Conservation (phyloP, 2,113 vertebrate genomes). For the Burhinus bistriatus region DNA sequence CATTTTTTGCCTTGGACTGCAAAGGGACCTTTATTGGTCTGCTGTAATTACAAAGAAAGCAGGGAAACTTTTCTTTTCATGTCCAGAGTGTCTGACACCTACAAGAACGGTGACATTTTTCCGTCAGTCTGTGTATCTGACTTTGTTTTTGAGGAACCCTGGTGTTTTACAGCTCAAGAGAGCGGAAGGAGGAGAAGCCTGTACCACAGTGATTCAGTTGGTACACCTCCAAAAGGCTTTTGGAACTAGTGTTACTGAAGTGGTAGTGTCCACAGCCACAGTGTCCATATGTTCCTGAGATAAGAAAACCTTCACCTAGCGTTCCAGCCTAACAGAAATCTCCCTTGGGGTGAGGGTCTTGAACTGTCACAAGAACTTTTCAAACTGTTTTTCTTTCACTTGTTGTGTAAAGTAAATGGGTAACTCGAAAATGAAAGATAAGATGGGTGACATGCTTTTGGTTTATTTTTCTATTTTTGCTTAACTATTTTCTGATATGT, state of each 20-base stretch:
- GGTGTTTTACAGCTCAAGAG: background rate
- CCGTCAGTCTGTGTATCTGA: background rate
- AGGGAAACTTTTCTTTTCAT: background rate
- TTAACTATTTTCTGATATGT: background rate
- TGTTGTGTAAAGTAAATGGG: background rate
- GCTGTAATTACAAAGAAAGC: background rate
- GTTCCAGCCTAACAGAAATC: background rate
- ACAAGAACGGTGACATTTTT: accelerated
- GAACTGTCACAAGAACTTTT: background rate
- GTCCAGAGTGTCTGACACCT: background rate
- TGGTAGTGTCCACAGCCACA: background rate
- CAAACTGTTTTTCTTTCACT: background rate
- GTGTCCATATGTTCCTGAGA: accelerated
- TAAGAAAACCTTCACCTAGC: background rate
- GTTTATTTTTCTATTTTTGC: background rate
- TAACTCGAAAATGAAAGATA: background rate
- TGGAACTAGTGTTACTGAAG: background rate
- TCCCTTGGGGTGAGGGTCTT: background rate
- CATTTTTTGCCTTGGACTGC: background rate
- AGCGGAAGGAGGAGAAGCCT: background rate
- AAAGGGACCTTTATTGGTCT: background rate
- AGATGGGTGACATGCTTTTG: background rate
- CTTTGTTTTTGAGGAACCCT: accelerated
- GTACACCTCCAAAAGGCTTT: background rate
- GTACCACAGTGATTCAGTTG: background rate